phyloP scores from a whole-genome alignment of 2,113 vertebrate genomes.

The Pollimyrus isidori region DNA sequence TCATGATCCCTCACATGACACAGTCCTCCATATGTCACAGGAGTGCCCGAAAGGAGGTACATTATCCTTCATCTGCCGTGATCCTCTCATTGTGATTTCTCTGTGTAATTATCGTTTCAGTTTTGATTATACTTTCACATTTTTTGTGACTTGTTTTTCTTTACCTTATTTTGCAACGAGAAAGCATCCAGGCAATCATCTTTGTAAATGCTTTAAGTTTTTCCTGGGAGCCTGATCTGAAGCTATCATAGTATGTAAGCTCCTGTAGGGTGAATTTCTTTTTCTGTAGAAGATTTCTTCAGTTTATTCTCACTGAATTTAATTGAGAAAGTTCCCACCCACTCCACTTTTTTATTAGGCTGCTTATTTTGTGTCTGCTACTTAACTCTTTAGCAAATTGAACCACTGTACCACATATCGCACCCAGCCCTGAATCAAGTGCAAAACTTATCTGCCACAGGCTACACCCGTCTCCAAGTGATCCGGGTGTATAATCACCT shows the following conservation, averaged over 20 bases:
- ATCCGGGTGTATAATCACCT: neutral
- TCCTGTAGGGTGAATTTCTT: neutral
- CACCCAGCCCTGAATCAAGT: neutral
- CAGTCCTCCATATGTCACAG: neutral
- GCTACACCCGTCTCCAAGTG: neutral
- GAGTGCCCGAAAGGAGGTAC: neutral
- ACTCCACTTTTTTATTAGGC: neutral
- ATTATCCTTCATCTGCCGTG: neutral
- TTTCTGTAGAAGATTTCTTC: neutral
- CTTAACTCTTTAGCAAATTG: neutral
- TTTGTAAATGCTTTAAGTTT: neutral
- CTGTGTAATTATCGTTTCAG: neutral
- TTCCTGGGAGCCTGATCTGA: neutral
- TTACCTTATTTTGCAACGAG: neutral
- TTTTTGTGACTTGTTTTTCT: neutral
- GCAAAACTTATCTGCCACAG: neutral
- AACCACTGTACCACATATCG: neutral
- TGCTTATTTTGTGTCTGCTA: neutral
- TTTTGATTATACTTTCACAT: neutral
- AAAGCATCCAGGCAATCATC: neutral
- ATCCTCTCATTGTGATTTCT: neutral
- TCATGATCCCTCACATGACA: conserved; percentile 7
- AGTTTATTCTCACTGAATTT: neutral
- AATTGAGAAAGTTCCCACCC: neutral
- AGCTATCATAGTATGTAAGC: neutral